Percentiles rank a stretch among this genome's conserved stretches.
These are phyloP conservation scores for Haliclystus octoradiatus DNA, from an alignment of 30 jellyfish, hydroid and myxozoan genomes.

Conservation along the genomic window DNA sequence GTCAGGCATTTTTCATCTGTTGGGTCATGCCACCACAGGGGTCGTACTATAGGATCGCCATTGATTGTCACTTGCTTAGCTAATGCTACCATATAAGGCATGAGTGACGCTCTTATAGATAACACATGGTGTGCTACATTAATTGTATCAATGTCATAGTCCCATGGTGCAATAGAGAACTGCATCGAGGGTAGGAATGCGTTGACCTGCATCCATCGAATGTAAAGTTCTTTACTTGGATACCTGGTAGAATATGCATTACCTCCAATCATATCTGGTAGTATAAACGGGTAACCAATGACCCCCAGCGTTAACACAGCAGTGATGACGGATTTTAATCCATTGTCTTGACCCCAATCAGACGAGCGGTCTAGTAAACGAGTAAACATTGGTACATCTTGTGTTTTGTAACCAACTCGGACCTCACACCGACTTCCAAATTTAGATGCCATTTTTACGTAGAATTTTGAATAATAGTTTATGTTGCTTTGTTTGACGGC, in stretches of 20 bases:
- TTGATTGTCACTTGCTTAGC: constrained; percentile 28
- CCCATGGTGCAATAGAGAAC: constrained; percentile 94
- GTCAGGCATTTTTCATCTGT: constrained; percentile 31
- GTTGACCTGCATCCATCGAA: constrained; percentile 79
- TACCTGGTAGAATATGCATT: constrained; percentile 35
- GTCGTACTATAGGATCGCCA: constrained; percentile 79
- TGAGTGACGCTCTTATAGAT: constrained; percentile 21
- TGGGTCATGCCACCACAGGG: constrained; percentile 94
- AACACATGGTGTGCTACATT: constrained; percentile 33
- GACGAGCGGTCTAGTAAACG: constrained; percentile 80
- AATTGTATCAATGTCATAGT: constrained; percentile 68
- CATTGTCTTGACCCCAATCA: constrained; percentile 72
- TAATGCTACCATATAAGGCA: constrained; percentile 31
- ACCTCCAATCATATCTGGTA: constrained; percentile 98
- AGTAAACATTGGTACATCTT: constrained; percentile 43
- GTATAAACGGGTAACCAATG: constrained; percentile 76
- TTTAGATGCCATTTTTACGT: constrained; percentile 56
- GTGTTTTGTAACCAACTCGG: constrained; percentile 71
- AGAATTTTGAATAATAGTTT: constrained; percentile 42
- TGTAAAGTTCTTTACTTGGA: constrained; percentile 76
- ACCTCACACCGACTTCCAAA: constrained; percentile 67
- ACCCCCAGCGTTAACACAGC: constrained; percentile 76
- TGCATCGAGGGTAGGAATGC: constrained; percentile 85
- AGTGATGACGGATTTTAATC: constrained; percentile 73
- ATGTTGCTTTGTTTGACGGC: constrained; percentile 18